Evolutionary conservation across 2,797 vertebrate species (phyloP).

Genomic region (Muraenolepis orangiensis): DNA sequence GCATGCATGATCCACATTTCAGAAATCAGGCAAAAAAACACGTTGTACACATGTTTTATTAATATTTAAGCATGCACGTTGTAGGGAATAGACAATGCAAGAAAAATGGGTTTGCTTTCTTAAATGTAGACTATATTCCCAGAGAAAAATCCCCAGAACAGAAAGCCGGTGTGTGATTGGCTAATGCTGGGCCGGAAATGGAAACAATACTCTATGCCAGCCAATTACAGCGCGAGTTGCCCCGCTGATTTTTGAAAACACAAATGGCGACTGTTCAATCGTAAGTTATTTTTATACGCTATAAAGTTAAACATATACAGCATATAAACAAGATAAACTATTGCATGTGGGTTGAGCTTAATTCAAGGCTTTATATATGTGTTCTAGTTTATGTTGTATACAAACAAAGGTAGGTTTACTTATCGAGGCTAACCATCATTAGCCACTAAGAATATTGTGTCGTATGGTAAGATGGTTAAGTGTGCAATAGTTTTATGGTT

Average conservation of each 20-base stretch:
- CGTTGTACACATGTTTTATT: neutral
- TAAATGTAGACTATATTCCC: neutral
- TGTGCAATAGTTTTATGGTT: neutral
- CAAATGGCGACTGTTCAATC: conserved; percentile 34
- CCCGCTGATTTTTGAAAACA: conserved; percentile 49
- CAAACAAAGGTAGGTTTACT: neutral
- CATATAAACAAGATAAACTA: neutral
- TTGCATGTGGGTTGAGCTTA: neutral
- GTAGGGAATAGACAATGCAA: neutral
- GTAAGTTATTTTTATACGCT: conserved; percentile 31
- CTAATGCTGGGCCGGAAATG: neutral
- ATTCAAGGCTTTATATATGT: neutral
- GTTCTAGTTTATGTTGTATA: neutral
- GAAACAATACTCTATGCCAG: neutral
- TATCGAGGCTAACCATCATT: neutral
- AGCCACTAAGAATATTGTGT: neutral
- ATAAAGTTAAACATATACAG: neutral
- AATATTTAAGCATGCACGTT: neutral
- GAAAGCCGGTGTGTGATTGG: neutral
- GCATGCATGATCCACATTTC: neutral
- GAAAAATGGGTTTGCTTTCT: neutral
- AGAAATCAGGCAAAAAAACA: neutral
- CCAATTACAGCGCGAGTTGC: neutral
- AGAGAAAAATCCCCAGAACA: neutral
- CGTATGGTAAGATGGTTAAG: neutral